Evolutionary conservation across 2,113 vertebrate genomes (phyloP).

Genomic region (Pyxicephalus adspersus): DNA sequence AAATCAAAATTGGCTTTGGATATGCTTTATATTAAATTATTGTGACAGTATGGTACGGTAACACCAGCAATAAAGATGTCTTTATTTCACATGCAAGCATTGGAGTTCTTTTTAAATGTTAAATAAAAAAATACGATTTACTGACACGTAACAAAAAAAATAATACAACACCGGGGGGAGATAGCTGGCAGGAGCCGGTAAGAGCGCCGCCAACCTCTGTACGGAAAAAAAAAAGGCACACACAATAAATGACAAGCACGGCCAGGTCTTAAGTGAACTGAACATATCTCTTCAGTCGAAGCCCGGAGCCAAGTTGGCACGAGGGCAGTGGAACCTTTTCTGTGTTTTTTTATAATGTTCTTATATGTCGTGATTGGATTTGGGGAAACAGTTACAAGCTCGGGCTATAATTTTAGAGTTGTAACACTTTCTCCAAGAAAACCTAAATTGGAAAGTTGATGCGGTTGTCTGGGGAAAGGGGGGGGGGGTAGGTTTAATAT

Average conservation of each 20-base stretch:
- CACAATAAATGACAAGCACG: conserved; percentile 51
- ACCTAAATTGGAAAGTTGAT: conserved; percentile 46
- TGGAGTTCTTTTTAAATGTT: too few relatives aligned
- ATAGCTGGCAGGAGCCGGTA: conserved; percentile 42
- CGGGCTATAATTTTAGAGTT: conserved; percentile 39
- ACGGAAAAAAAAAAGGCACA: conserved; percentile 47
- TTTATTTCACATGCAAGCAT: too few relatives aligned
- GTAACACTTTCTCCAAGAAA: conserved; percentile 42
- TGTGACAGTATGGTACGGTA: too few relatives aligned
- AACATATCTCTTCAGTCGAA: conserved; percentile 45
- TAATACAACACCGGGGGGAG: conserved; percentile 33
- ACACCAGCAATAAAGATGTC: too few relatives aligned
- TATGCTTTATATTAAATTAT: too few relatives aligned
- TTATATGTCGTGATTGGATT: conserved; percentile 47
- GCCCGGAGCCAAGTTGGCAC: conserved; percentile 42
- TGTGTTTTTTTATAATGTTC: conserved; percentile 51
- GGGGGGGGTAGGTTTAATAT: not conserved
- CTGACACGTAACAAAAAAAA: conserved; percentile 42
- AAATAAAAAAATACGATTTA: conserved; percentile 6
- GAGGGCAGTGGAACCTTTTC: conserved; percentile 46
- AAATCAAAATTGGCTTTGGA: too few relatives aligned
- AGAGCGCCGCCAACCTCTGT: conserved; percentile 32
- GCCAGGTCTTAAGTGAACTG: conserved; percentile 53
- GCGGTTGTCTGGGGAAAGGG: conserved; percentile 6
- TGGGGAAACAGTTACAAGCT: conserved; percentile 40